A percentile compares a stretch with the other conserved stretches of the same genome.
These are phyloP conservation scores for Ciona savignyi DNA, from an alignment of 23 tunicate genomes.

Conservation along the genomic window DNA sequence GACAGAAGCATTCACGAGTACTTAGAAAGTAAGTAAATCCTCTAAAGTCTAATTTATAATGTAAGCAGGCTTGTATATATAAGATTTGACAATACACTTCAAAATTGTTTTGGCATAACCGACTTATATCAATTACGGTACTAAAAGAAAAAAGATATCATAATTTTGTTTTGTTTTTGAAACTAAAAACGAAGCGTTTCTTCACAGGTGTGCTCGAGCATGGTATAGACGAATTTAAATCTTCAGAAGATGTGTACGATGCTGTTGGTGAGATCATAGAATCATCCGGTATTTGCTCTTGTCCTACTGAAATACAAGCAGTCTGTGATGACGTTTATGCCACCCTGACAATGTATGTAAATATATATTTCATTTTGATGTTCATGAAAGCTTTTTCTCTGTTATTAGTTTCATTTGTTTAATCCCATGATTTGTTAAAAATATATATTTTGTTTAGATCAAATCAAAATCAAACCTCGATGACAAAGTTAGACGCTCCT, in stretches of 20 bases:
- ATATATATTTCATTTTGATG: background rate
- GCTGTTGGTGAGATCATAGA: constrained; percentile 67
- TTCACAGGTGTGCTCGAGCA: constrained; percentile 59
- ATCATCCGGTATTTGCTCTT: constrained; percentile 34
- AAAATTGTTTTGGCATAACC: too few relatives aligned
- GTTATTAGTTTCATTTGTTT: background rate
- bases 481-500: constrained; percentile 74
- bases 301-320: constrained; percentile 15
- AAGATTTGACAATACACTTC: background rate
- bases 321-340: constrained; percentile 40
- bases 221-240: constrained; percentile 54
- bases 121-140: too few relatives aligned
- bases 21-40: constrained; percentile 40
- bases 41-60: background rate
- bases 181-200: background rate
- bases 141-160: too few relatives aligned
- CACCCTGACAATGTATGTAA: constrained; percentile 28
- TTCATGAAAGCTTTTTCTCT: background rate
- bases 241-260: constrained; percentile 75
- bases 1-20: constrained; percentile 47
- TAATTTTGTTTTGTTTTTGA: background rate
- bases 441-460: constrained; percentile 6
- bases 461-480: constrained; percentile 1
- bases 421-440: background rate
- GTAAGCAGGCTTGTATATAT: background rate